Evolutionary conservation across 2,888 invertebrate genomes (phyloP).

Genomic region (Hirtodrosophila trivittata): DNA sequence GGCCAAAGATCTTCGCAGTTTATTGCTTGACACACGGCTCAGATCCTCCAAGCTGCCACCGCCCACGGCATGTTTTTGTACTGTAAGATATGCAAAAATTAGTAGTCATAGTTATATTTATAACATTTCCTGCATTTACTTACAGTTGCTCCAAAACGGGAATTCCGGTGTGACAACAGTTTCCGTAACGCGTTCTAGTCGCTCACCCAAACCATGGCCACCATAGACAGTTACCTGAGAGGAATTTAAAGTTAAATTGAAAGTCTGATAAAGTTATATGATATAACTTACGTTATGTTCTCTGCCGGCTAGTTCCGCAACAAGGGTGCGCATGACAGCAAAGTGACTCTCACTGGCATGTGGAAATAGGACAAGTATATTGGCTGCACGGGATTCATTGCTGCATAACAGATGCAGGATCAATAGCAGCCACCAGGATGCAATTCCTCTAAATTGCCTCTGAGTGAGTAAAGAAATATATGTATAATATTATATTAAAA

Average conservation of each 20-base stretch:
- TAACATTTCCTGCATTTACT: constrained; percentile 29
- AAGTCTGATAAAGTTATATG: neutral
- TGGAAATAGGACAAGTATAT: constrained; percentile 81
- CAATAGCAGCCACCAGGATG: neutral
- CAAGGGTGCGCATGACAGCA: constrained; percentile 83
- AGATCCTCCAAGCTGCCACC: constrained; percentile 61
- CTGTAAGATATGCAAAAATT: constrained; percentile 33
- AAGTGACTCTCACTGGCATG: constrained; percentile 83
- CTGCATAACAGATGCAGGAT: constrained; percentile 13
- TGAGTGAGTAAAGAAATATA: neutral
- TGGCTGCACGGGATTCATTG: constrained; percentile 49
- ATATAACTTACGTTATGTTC: constrained; percentile 84
- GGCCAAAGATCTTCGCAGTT: constrained; percentile 73
- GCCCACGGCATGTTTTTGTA: constrained; percentile 59
- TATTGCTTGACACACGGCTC: constrained; percentile 46
- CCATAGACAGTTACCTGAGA: constrained; percentile 81
- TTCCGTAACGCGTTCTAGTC: constrained; percentile 79
- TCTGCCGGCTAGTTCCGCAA: constrained; percentile 83
- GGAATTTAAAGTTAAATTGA: neutral
- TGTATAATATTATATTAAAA: neutral
- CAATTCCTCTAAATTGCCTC: neutral
- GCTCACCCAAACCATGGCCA: constrained; percentile 80
- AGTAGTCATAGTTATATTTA: neutral
- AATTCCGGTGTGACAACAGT: constrained; percentile 77
- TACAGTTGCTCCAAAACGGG: constrained; percentile 81